Evolutionary conservation across 2,888 invertebrate species (phyloP), one percentile per base, ranked within the genome.

Genomic region (Allophyes oxyacanthae): DNA sequence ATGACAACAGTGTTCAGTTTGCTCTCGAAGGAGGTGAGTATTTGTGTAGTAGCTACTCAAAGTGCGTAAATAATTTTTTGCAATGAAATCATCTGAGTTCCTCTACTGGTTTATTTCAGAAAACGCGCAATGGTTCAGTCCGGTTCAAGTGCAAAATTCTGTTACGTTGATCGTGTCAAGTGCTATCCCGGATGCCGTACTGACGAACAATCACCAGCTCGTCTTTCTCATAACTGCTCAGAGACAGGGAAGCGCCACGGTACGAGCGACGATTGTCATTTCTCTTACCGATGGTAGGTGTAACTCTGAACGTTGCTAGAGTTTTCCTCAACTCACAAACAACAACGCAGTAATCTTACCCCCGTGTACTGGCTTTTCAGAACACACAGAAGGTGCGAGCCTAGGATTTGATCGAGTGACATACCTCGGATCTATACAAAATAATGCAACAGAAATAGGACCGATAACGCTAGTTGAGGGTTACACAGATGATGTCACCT

Each of bases 21-120:
- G 11, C 25, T n/a, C 56, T 82, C 0, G 73, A 77, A 55, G 81
- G 82, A 71, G 81, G 83, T 82, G 41, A 56, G 66, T 56, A 38
- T 7, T n/a, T 2, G n/a, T 0, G 8, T 7, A 3, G 0, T 4
- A 43, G 2, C 5, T 13, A 9, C 1, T n/a, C 2, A 6, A 1
- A 20, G 20, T 10, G 9, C 20, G 15, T 15, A 20, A 14, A 10
- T n/a, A 0, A 20, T 20, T n/a, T 20, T 2, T 15, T 13, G 3
- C 0, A 33, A 5, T 7, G 0, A 6, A 8, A 15, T n/a, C 5
- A 5, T 6, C 2, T 14, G 1, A 0, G 2, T 26, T n/a, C 2
- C 26, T 8, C 15, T n/a, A 10, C 40, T 13, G n/a, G 10, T 8
- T 25, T 20, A 7, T 50, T 59, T n/a, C 55, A 63, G 62, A 53